Evolutionary conservation across 2,888 invertebrate species (phyloP).

Genomic region (Hesperia comma): DNA sequence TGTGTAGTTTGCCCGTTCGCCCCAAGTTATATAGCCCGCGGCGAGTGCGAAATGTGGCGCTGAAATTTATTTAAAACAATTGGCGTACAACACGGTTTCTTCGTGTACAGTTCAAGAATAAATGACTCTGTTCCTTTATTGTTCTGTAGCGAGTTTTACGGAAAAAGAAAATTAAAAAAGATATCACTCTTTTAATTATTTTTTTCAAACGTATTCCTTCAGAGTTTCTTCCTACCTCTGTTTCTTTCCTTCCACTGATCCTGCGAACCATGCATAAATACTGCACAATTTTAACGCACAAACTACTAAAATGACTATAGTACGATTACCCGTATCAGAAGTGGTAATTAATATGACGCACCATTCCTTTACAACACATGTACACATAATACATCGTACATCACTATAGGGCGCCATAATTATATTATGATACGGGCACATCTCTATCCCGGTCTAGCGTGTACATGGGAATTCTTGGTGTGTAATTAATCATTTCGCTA

Average conservation of each 20-base stretch:
- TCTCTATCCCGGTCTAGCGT: slow-evolving; percentile 30
- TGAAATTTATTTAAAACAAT: slow-evolving; percentile 36
- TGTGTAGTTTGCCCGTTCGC: slow-evolving; percentile 29
- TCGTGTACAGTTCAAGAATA: slow-evolving; percentile 20
- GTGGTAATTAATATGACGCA: slow-evolving; percentile 4
- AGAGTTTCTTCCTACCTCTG: too few species aligned
- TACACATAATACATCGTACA: slow-evolving; percentile 4
- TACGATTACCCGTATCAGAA: background rate
- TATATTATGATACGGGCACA: slow-evolving; percentile 23
- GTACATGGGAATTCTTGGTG: slow-evolving; percentile 51
- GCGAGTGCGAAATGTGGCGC: slow-evolving; percentile 30
- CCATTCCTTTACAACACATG: background rate
- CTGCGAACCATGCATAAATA: too few species aligned
- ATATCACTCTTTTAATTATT: too few species aligned
- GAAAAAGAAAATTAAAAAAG: too few species aligned
- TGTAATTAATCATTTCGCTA: slow-evolving; percentile 70
- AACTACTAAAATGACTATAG: too few species aligned
- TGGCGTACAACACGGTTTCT: slow-evolving; percentile 29
- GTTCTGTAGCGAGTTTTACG: background rate
- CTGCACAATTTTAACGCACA: too few species aligned
- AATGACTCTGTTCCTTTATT: slow-evolving; percentile 27
- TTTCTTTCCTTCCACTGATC: too few species aligned
- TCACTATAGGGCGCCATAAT: slow-evolving; percentile 15
- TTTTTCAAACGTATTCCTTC: too few species aligned
- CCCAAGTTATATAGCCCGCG: slow-evolving; percentile 29